Evolutionary conservation across 2,888 invertebrate species (phyloP).

Genomic region (Mythimna ferrago): DNA sequence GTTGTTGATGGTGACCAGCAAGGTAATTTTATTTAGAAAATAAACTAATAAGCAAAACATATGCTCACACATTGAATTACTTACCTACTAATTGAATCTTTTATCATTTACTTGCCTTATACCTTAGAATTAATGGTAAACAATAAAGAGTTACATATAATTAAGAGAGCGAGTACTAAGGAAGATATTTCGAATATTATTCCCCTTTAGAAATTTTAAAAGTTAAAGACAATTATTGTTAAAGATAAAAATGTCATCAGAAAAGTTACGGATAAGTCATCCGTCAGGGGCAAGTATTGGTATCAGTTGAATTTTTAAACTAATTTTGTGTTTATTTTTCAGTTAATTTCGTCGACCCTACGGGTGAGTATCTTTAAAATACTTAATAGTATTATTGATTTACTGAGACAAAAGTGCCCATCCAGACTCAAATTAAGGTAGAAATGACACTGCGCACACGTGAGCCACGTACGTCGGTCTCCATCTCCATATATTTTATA

Average conservation of each 20-base stretch:
- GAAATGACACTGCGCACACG: too few species aligned
- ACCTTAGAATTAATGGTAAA: not conserved
- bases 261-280: too few species aligned
- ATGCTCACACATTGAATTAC: not conserved
- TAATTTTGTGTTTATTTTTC: conserved; percentile 50
- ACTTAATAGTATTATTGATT: not conserved
- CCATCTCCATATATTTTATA: too few species aligned
- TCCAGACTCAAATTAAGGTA: not conserved
- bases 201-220: too few species aligned
- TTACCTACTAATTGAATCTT: not conserved
- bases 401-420: not conserved
- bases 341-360: conserved; percentile 65
- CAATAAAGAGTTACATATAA: not conserved
- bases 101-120: too few species aligned
- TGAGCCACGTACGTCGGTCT: too few species aligned
- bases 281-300: too few species aligned
- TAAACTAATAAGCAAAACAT: not conserved
- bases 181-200: too few species aligned
- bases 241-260: too few species aligned
- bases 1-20: conserved; percentile 42
- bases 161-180: too few species aligned
- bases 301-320: not conserved
- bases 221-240: too few species aligned
- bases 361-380: conserved; percentile 21
- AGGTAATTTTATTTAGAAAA: conserved; percentile 21